A percentile compares a stretch with the other conserved stretches of the same genome.
These are phyloP conservation scores for Symphodus melops DNA, from an alignment of 2,113 vertebrate genomes.

Conservation along the genomic window DNA sequence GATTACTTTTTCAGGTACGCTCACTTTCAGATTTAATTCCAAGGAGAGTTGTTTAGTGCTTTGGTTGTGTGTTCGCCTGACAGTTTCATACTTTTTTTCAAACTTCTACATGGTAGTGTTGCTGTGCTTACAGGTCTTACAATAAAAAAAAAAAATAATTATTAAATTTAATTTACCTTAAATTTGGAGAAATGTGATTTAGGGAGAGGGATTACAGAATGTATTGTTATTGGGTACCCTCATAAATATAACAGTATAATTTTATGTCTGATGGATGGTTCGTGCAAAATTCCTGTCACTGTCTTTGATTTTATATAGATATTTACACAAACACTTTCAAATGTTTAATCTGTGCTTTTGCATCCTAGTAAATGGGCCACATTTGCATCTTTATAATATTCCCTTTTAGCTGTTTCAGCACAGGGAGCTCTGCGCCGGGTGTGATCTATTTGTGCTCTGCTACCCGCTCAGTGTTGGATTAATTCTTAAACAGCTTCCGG, in stretches of 20 bases:
- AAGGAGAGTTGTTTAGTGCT: background rate
- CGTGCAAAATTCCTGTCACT: too few relatives aligned
- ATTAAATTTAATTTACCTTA: too few relatives aligned
- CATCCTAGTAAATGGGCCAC: conserved; percentile 56
- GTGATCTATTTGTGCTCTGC: conserved; percentile 28
- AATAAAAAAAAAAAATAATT: too few relatives aligned
- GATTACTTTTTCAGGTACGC: background rate
- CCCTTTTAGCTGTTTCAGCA: conserved; percentile 47
- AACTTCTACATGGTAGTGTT: too few relatives aligned
- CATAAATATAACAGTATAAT: too few relatives aligned
- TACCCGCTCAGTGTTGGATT: conserved; percentile 32
- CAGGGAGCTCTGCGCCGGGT: conserved; percentile 11
- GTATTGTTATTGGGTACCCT: too few relatives aligned
- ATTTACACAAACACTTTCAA: conserved; percentile 3
- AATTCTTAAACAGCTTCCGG: conserved; percentile 46
- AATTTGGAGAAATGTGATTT: too few relatives aligned
- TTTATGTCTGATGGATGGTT: too few relatives aligned
- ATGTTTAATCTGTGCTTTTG: conserved; percentile 22
- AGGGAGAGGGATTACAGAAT: too few relatives aligned
- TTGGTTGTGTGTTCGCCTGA: background rate
- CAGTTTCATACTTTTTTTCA: background rate
- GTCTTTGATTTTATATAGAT: background rate
- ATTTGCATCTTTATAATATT: conserved; percentile 64
- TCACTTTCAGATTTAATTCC: background rate
- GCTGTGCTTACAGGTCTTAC: background rate